phyloP scores from a whole-genome alignment of 2,113 vertebrate genomes.

The Gobiocypris rarus region DNA sequence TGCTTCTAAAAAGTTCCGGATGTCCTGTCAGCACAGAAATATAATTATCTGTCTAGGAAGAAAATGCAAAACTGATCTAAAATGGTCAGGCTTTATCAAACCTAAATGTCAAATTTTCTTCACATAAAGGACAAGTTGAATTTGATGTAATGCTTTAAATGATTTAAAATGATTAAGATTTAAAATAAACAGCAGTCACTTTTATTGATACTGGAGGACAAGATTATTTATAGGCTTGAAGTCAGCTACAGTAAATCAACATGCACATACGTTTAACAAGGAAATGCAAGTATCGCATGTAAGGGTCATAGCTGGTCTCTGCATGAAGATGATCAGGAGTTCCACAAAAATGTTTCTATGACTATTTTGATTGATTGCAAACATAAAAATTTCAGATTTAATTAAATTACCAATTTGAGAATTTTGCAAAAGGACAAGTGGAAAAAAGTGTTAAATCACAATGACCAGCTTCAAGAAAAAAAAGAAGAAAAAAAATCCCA shows the following conservation, averaged over 20 bases:
- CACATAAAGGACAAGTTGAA: neutral
- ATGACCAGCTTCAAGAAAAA: no score
- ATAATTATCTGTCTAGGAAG: neutral
- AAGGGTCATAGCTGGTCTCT: neutral
- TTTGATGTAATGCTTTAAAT: neutral
- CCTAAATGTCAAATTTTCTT: neutral
- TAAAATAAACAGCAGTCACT: no score
- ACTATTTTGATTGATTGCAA: neutral
- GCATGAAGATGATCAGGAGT: neutral
- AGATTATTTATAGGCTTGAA: conserved; percentile 31
- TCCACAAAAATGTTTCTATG: no score
- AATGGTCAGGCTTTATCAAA: neutral
- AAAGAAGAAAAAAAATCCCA: neutral
- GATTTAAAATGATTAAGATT: no score
- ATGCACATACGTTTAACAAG: conserved; percentile 19
- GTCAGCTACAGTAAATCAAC: conserved; percentile 45
- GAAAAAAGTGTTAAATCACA: neutral
- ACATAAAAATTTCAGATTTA: neutral
- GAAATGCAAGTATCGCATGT: neutral
- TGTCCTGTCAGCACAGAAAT: neutral
- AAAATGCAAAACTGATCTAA: neutral
- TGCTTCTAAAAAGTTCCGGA: neutral
- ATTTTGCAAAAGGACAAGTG: neutral
- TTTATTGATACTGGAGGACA: no score
- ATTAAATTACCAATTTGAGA: neutral